Conservation (phyloP, 53 echinoderm and acorn worm species). For the Hippasteria phrygiana region DNA sequence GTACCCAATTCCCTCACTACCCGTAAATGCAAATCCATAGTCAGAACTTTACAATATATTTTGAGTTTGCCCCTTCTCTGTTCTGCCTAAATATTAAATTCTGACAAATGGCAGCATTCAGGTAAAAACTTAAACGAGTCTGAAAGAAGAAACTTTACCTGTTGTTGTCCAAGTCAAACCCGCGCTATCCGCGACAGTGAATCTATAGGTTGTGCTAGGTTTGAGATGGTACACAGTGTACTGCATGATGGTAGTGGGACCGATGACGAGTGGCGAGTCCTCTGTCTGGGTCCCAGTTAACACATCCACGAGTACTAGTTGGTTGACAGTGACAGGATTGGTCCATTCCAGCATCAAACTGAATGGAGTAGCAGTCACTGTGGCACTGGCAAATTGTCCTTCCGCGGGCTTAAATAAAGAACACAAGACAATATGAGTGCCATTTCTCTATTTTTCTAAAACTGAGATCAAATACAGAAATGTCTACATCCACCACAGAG, state of each 20-base stretch:
- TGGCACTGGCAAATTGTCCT: neutral
- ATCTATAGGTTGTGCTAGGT: neutral
- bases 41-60: no score
- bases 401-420: neutral
- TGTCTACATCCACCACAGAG: no score
- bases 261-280: constrained; percentile 23
- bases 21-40: no score
- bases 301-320: neutral
- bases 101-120: no score
- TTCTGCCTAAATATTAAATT: neutral
- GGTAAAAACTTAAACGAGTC: no score
- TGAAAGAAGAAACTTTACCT: constrained; percentile 37
- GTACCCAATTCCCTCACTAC: no score
- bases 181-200: neutral
- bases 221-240: constrained; percentile 50
- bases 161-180: neutral
- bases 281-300: neutral
- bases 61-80: neutral
- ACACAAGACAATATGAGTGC: neutral
- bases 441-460: no score
- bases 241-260: neutral
- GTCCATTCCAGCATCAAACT: constrained; percentile 25
- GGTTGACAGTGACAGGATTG: neutral
- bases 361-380: neutral
- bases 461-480: no score